These are phyloP conservation scores for Stramonita haemastoma DNA, from an alignment of 2,888 invertebrate species.

Conservation along the genomic window DNA sequence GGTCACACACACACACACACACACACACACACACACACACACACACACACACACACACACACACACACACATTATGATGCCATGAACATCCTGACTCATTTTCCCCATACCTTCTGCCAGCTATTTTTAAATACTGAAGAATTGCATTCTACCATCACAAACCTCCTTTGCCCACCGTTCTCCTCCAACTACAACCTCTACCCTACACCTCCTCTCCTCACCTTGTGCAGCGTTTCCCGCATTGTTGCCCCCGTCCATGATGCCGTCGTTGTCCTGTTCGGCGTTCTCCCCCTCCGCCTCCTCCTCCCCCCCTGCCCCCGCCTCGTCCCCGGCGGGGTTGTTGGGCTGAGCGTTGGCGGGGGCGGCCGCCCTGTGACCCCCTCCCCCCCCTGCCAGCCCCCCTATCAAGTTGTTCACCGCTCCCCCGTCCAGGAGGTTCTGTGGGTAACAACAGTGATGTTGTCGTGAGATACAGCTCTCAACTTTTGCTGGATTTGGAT, in stretches of 20 bases:
- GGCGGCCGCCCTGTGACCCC: slow-evolving; percentile 59
- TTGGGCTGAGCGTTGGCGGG: slow-evolving; percentile 42
- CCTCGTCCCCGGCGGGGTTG: slow-evolving; percentile 48
- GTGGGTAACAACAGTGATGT: slow-evolving; percentile 35
- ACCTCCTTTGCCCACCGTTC: too few species aligned
- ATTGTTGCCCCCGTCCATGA: slow-evolving; percentile 59
- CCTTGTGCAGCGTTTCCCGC: slow-evolving; percentile 76
- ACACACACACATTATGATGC: background rate
- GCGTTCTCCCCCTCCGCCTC: slow-evolving; percentile 60
- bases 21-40: background rate
- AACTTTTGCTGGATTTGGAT: too few species aligned
- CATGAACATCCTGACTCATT: too few species aligned
- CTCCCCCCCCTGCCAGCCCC: slow-evolving; percentile 59
- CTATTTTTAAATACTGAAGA: too few species aligned
- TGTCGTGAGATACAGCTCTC: background rate
- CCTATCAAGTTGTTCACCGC: slow-evolving; percentile 67
- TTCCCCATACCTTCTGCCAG: too few species aligned
- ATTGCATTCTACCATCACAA: too few species aligned
- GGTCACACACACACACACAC: background rate
- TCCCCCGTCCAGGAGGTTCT: slow-evolving; percentile 67
- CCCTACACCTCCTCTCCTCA: slow-evolving; percentile 41
- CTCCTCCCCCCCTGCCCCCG: slow-evolving; percentile 57
- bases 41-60: background rate
- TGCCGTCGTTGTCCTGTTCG: slow-evolving; percentile 49
- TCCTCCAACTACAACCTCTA: too few species aligned